Base-by-base conservation (phyloP, 2,888 invertebrate genomes). In the Drosophila anomelani region DNA sequence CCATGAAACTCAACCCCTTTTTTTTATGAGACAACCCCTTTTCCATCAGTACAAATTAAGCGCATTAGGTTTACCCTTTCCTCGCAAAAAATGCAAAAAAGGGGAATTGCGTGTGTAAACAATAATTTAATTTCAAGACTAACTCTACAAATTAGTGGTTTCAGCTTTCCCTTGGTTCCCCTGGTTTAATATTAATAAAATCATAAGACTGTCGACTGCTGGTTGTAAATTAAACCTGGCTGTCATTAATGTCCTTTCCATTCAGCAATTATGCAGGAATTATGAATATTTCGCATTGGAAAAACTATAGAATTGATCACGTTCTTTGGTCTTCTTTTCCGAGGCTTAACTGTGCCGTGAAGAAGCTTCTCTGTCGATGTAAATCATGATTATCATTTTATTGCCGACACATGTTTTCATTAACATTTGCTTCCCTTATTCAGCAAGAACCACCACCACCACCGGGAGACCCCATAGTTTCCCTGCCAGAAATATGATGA, bases 321-420 rank as follows among this genome's bases (percentile, higher is more conserved):
- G 73, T 76, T 85, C 71, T 66, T 46, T 9, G 15, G 9, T 55
- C 72, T 56, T 44, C 34, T 20, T 38, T 51, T 51, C 29, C 32
- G 47, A 20, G 41, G 58, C 47, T 61, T 67, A 66, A 61, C 71
- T 51, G 26, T 73, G 29, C 29, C 26, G 49, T 32, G 59, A 66
- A 64, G 75, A 72, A 71, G 23, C 23, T 15, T 12, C 60, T 41
- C 12, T 64, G 53, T 38, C 23, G 84, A 85, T 90, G 91, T 91
- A 91, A 91, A 91, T 91, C 91, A 91, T 91, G 90, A 91, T 91
- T 91, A 91, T 88, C 85, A 83, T 90, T 91, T 90, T 90, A 90
- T 90, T 81, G 90, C 90, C 80, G 90, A 90, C 90, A 90, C 88
- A 90, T 90, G 87, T 81, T 85, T 84, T 83, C 81, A 85, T 85